A percentile compares a stretch with the other conserved stretches of the same genome.
phyloP scores from a whole-genome alignment of 2,797 vertebrate genomes.

The Onychomys torridus region DNA sequence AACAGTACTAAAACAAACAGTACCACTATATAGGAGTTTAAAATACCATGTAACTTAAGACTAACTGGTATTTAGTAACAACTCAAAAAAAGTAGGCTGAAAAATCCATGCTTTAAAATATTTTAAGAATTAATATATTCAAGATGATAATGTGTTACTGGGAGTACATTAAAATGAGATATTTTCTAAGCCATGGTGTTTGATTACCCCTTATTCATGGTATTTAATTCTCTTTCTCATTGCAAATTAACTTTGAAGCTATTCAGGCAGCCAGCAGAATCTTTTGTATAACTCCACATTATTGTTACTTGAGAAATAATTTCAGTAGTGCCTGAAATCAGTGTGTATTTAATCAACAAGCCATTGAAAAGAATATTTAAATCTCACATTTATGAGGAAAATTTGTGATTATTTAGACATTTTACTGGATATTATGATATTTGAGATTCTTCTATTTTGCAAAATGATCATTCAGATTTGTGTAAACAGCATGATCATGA shows the following conservation, averaged over 20 bases:
- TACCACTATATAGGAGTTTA: neutral
- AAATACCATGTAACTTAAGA: neutral
- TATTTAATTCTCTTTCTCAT: constrained; percentile 51
- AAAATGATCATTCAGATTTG: constrained; percentile 2
- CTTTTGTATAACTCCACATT: constrained; percentile 11
- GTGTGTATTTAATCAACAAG: constrained; percentile 63
- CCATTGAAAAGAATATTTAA: constrained; percentile 1
- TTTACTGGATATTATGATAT: neutral
- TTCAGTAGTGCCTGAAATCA: constrained; percentile 52
- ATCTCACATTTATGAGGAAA: constrained; percentile 36
- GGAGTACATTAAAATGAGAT: constrained; percentile 6
- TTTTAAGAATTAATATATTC: neutral
- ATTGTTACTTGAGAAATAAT: constrained; percentile 60
- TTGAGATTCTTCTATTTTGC: neutral
- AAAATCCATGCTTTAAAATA: neutral
- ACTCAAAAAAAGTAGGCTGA: neutral
- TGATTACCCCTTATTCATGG: constrained; percentile 54
- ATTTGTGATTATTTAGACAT: constrained; percentile 36
- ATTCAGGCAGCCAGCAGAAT: constrained; percentile 8
- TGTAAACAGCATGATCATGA: neutral
- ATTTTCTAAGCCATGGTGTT: constrained; percentile 3
- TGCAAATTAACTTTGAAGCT: constrained; percentile 8
- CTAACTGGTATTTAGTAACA: neutral
- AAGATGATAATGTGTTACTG: neutral
- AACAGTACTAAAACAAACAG: neutral